Base-by-base conservation (phyloP, 2,797 vertebrate species). In the Aulostomus chinensis region DNA sequence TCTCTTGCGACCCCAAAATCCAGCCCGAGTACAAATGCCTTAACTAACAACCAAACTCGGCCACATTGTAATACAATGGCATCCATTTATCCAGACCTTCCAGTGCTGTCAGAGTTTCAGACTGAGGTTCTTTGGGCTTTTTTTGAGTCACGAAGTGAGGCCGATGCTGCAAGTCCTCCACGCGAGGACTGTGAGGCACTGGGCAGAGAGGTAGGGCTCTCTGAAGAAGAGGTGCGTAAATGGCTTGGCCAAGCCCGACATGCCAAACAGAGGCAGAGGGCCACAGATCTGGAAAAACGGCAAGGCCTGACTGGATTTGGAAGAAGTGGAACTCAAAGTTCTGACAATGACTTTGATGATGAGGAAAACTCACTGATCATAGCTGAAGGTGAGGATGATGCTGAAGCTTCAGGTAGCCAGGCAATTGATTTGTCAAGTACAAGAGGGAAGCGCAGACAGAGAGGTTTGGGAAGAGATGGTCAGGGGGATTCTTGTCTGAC, bases 131-230 rank as follows among this genome's bases (percentile, higher is more conserved):
- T 93, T 34, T 89, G 83, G 87, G 92, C 91, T 0, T 93, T 92
- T 54, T 84, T 93, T 21, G 91, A 93, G 73, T 93, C 91, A 0
- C 84, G 90, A 9, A 90, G 89, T 39, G 89, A 91, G 65, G 84
- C 89, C 1, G 90, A 92, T 37, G 87, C 88, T 8, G 87, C 84
- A 1, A 89, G 88, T 64, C 89, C 91, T 42, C 86, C 83, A 7
- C 80, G 46, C n/a, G 91, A 92, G 51, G 92, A 92, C 74, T 92
- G 90, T 5, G 92, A 93, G 77, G 89, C 91, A 0, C 86, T 92
- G 18, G 89, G 86, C 35, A 86, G 85, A 68, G 91, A 92, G 71
- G 89, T 92, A 1, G 91, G 91, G 16, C 86, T 92, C 7, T 82
- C 85, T 4, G 89, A 90, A 37, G 83, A 77, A 7, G 89, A 89